phyloP scores from a whole-genome alignment of 2,888 invertebrate species.

The Pandemis cinnamomeana region DNA sequence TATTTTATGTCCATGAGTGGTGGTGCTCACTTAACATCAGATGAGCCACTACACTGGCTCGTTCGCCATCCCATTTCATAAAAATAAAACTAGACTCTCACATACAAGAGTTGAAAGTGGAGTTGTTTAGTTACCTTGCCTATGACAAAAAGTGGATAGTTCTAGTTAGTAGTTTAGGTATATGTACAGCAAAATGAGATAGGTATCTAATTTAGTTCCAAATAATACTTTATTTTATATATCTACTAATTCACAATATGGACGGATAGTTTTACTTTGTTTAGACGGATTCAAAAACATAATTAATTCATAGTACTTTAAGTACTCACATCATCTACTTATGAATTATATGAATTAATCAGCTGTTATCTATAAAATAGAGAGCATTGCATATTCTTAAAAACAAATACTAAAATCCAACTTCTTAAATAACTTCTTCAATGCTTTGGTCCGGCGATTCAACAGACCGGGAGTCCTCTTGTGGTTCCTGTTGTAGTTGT shows the following conservation, averaged over 20 bases:
- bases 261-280: constrained; percentile 20
- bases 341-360: neutral
- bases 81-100: too few species aligned
- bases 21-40: too few species aligned
- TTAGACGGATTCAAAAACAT: constrained; percentile 2
- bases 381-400: neutral
- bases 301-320: neutral
- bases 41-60: too few species aligned
- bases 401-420: neutral
- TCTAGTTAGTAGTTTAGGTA: too few species aligned
- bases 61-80: too few species aligned
- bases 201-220: neutral
- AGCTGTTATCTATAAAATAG: neutral
- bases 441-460: constrained; percentile 77
- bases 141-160: too few species aligned
- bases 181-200: too few species aligned
- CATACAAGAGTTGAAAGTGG: too few species aligned
- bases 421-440: constrained; percentile 71
- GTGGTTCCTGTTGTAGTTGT: constrained; percentile 60
- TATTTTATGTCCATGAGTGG: too few species aligned
- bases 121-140: too few species aligned
- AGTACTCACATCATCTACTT: neutral
- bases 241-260: neutral
- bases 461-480: constrained; percentile 61
- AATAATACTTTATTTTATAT: neutral